Conservation (phyloP, 64 coral and sea anemone genomes). For the Actinia equina region DNA sequence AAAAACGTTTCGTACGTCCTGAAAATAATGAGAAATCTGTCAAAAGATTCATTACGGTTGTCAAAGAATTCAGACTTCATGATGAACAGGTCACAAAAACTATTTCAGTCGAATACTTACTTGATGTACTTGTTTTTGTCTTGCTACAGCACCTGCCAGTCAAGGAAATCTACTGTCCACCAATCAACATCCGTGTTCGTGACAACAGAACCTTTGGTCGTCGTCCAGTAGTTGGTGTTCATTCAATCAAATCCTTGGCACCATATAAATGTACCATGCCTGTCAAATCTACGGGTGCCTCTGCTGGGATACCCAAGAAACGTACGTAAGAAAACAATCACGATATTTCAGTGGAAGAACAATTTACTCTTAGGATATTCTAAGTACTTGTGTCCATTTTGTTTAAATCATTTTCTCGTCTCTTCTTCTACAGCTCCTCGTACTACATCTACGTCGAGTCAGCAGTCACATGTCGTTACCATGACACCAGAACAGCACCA, state of each 20-base stretch:
- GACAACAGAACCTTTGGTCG: slow-evolving; percentile 87
- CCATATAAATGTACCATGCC: slow-evolving; percentile 57
- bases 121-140: not conserved
- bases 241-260: slow-evolving; percentile 63
- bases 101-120: too few species aligned
- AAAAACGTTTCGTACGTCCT: too few species aligned
- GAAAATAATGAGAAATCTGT: too few species aligned
- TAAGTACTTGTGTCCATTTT: not conserved
- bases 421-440: not conserved
- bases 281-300: not conserved
- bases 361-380: too few species aligned
- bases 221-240: slow-evolving; percentile 74
- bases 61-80: too few species aligned
- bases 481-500: not conserved
- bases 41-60: too few species aligned
- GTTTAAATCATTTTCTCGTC: not conserved
- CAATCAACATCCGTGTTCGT: slow-evolving; percentile 88
- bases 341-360: not conserved
- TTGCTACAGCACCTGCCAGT: slow-evolving; percentile 68
- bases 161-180: slow-evolving; percentile 74
- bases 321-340: slow-evolving; percentile 13
- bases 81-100: too few species aligned
- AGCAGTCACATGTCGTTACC: slow-evolving; percentile 6
- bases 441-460: not conserved
- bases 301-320: slow-evolving; percentile 9